phyloP scores from a whole-genome alignment of 2,888 invertebrate species.

The Eupithecia subfuscata region DNA sequence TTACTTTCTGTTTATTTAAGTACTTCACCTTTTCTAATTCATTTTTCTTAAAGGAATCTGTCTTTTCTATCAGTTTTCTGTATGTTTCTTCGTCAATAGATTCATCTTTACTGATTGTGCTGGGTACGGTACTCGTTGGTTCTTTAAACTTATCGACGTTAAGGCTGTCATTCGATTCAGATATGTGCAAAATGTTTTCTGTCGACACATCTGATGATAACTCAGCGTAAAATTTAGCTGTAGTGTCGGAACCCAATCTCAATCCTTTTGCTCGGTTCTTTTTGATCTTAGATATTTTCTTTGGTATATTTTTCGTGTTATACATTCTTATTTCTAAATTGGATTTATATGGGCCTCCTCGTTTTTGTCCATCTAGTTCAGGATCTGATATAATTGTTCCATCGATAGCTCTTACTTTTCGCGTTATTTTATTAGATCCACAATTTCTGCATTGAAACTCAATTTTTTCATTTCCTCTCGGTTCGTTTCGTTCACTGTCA shows the following conservation, averaged over 20 bases:
- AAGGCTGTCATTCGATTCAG: conserved; percentile 86
- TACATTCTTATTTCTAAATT: conserved; percentile 85
- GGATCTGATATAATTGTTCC: conserved; percentile 68
- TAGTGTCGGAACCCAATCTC: conserved; percentile 77
- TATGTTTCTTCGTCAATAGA: conserved; percentile 80
- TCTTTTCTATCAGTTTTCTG: conserved; percentile 79
- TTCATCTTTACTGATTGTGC: conserved; percentile 72
- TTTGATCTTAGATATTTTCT: conserved; percentile 88
- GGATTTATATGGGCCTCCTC: conserved; percentile 54
- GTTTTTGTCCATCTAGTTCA: conserved; percentile 67
- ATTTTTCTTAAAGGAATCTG: conserved; percentile 82
- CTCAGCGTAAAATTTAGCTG: conserved; percentile 88
- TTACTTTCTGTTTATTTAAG: conserved; percentile 79
- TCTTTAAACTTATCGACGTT: conserved; percentile 71
- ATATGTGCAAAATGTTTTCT: conserved; percentile 85
- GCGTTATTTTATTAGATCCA: conserved; percentile 75
- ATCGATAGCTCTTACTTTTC: conserved; percentile 62
- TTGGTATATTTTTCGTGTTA: conserved; percentile 87
- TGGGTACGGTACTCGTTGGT: conserved; percentile 52
- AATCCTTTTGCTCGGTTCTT: conserved; percentile 85
- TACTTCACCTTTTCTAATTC: conserved; percentile 80
- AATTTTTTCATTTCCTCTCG: conserved; percentile 72
- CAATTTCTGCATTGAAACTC: conserved; percentile 80
- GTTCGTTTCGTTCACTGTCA: conserved; percentile 66
- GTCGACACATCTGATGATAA: conserved; percentile 86